A percentile compares a stretch with the other conserved stretches of the same genome.
Evolutionary conservation across 2,113 vertebrate genomes (phyloP).

Genomic region (Cyphomyrus discorhynchus): DNA sequence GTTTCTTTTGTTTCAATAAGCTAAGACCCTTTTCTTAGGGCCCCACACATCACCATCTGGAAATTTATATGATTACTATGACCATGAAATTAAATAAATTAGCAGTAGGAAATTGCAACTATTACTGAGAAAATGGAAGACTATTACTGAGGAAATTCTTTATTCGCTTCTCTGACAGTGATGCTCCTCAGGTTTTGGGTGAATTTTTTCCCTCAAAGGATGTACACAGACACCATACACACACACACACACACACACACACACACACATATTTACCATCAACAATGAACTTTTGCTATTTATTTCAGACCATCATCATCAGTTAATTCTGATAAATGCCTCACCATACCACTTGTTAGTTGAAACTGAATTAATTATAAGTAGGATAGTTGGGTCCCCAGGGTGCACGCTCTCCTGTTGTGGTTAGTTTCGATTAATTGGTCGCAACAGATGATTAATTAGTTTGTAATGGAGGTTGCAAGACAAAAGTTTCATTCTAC

Average conservation of each 20-base stretch:
- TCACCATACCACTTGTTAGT: conserved; percentile 5
- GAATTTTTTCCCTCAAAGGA: not conserved
- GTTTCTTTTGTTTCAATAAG: not conserved
- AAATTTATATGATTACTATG: not conserved
- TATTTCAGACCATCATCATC: not conserved
- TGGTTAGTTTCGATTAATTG: conserved; percentile 29
- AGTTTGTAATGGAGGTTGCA: conserved; percentile 31
- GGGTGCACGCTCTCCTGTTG: conserved; percentile 28
- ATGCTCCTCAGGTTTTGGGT: not conserved
- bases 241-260: no score
- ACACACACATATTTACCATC: not conserved
- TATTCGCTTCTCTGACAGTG: not conserved
- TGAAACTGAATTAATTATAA: conserved; percentile 34
- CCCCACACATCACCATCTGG: not conserved
- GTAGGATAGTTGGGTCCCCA: conserved; percentile 19
- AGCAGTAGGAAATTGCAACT: not conserved
- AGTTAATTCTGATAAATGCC: conserved; percentile 20
- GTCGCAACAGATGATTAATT: conserved; percentile 32
- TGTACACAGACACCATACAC: not conserved
- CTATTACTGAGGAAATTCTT: not conserved
- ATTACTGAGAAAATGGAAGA: not conserved
- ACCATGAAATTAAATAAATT: not conserved
- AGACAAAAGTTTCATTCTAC: conserved; percentile 8
- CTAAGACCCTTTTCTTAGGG: not conserved
- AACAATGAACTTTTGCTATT: not conserved